phyloP scores from a whole-genome alignment of 2,113 vertebrate species.

The Damaliscus lunatus region DNA sequence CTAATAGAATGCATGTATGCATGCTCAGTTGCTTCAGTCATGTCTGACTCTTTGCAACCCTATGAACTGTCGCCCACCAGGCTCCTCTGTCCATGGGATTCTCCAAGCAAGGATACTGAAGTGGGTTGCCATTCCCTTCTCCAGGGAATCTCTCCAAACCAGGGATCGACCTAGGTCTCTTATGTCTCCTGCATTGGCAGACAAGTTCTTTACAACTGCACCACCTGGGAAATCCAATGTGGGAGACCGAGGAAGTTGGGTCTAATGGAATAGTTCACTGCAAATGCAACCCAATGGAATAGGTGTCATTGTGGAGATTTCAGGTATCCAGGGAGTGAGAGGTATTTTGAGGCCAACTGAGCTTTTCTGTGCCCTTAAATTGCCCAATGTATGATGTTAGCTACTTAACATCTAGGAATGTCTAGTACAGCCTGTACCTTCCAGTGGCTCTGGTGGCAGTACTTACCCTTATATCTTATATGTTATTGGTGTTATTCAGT shows the following conservation, averaged over 20 bases:
- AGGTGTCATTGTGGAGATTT: not conserved
- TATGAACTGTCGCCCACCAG: accelerated
- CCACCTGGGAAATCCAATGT: not conserved
- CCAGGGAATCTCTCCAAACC: not conserved
- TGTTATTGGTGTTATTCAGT: not conserved
- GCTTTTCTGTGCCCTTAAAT: not conserved
- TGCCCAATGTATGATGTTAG: not conserved
- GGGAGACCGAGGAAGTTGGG: not conserved
- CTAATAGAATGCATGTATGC: not conserved
- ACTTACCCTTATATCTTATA: not conserved
- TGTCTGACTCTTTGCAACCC: not conserved
- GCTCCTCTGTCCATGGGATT: not conserved
- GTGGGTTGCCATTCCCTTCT: not conserved
- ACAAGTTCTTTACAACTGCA: not conserved
- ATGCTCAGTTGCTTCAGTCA: not conserved
- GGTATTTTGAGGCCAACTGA: not conserved
- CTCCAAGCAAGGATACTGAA: not conserved
- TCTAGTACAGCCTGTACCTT: not conserved
- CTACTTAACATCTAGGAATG: not conserved
- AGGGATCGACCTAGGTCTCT: not conserved
- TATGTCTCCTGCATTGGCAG: not conserved
- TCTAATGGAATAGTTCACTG: not conserved
- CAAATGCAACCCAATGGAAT: not conserved
- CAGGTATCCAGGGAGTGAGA: not conserved
- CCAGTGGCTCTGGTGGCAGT: not conserved